These are phyloP conservation scores for Hozukius guyotensis DNA, from an alignment of 2,797 vertebrate species.

Conservation along the genomic window DNA sequence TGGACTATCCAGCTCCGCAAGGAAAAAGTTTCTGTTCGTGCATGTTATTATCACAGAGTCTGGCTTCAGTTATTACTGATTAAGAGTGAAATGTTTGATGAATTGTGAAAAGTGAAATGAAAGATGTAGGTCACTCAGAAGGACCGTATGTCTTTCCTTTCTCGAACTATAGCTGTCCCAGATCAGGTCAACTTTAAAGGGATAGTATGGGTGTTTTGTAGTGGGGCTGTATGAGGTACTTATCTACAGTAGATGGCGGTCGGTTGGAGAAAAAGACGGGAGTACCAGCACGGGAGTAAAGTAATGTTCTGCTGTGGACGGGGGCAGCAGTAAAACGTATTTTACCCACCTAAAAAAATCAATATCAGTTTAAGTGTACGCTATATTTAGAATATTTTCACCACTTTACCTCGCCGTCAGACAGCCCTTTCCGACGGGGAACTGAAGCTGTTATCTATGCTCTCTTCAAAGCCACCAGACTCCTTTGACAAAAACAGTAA, in stretches of 20 bases:
- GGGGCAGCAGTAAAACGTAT: too few relatives aligned
- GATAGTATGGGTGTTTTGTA: neutral
- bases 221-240: neutral
- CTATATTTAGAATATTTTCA: too few relatives aligned
- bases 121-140: conserved; percentile 3
- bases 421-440: neutral
- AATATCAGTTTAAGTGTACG: too few relatives aligned
- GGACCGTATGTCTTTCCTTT: neutral
- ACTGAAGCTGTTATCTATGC: neutral
- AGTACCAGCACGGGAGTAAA: neutral
- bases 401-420: neutral
- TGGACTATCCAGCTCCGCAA: conserved; percentile 8
- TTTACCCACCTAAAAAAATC: too few relatives aligned
- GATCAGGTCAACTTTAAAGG: neutral
- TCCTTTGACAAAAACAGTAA: neutral
- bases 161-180: neutral
- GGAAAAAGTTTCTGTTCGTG: neutral
- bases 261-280: neutral
- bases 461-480: neutral
- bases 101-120: neutral
- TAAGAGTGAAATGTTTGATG: neutral
- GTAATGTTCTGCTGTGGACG: neutral
- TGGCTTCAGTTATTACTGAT: conserved; percentile 9
- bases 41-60: neutral
- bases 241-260: neutral